Conservation (phyloP, 2,113 vertebrate species). For the Carlito syrichta region DNA sequence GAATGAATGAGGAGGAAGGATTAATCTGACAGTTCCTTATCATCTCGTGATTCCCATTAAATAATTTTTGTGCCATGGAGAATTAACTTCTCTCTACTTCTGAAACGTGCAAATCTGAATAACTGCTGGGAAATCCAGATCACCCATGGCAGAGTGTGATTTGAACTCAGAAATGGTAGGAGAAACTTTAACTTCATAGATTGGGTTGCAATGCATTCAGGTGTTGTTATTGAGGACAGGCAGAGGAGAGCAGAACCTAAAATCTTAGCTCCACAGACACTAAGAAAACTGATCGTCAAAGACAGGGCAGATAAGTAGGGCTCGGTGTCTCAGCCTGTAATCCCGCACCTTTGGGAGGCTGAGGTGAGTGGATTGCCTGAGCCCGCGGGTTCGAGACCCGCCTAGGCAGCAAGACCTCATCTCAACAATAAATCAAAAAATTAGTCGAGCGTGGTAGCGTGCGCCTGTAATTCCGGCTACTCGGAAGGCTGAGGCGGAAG, state of each 20-base stretch:
- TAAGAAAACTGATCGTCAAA: background rate
- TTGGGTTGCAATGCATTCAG: background rate
- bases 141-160: background rate
- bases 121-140: background rate
- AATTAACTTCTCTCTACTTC: background rate
- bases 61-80: background rate
- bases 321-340: too few relatives aligned
- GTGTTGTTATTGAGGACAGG: too few relatives aligned
- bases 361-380: too few relatives aligned
- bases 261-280: background rate
- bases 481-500: too few relatives aligned
- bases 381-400: too few relatives aligned
- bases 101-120: background rate
- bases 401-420: too few relatives aligned
- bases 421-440: too few relatives aligned
- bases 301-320: background rate
- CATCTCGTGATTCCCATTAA: background rate
- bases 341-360: too few relatives aligned
- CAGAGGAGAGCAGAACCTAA: background rate
- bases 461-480: too few relatives aligned
- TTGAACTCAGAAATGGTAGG: background rate
- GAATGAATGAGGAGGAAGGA: background rate
- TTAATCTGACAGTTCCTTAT: background rate
- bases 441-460: too few relatives aligned
- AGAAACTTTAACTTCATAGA: background rate